These are phyloP conservation scores for Meloe dianella DNA, from an alignment of 2,888 invertebrate genomes.

Conservation along the genomic window DNA sequence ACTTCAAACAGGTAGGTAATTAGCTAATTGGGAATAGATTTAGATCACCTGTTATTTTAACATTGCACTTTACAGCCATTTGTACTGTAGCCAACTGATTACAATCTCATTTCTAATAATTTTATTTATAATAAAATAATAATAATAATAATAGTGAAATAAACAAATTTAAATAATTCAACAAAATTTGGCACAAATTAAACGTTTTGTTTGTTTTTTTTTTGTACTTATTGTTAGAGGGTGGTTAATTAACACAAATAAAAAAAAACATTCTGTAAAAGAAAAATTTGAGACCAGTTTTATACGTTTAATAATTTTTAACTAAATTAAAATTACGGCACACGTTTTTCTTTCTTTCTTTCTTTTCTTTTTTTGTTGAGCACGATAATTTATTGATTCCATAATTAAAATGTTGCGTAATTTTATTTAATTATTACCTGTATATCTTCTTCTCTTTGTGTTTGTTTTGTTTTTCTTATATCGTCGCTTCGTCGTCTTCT, in stretches of 20 bases:
- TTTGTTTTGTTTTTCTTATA: neutral
- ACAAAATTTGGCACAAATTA: slow-evolving; percentile 42
- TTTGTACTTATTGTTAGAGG: too few species aligned
- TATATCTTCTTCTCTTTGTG: neutral
- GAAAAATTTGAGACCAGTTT: too few species aligned
- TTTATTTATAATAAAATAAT: slow-evolving; percentile 23
- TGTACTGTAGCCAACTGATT: slow-evolving; percentile 42
- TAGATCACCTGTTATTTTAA: slow-evolving; percentile 43
- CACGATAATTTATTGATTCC: slow-evolving; percentile 28
- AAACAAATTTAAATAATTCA: too few species aligned
- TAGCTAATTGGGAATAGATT: neutral
- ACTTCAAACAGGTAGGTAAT: too few species aligned
- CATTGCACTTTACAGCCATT: slow-evolving; percentile 58
- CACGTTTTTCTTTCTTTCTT: slow-evolving; percentile 19
- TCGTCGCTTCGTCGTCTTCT: neutral
- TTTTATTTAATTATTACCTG: slow-evolving; percentile 29
- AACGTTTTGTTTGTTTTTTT: neutral
- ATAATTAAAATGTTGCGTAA: slow-evolving; percentile 30
- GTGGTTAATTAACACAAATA: too few species aligned
- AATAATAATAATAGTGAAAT: slow-evolving; percentile 26
- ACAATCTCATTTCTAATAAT: slow-evolving; percentile 41
- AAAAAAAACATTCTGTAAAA: too few species aligned
- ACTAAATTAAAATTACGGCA: slow-evolving; percentile 35
- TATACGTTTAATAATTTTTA: too few species aligned
- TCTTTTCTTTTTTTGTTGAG: neutral